Conservation (phyloP, 2,888 invertebrate species). For the Archips xylosteana region DNA sequence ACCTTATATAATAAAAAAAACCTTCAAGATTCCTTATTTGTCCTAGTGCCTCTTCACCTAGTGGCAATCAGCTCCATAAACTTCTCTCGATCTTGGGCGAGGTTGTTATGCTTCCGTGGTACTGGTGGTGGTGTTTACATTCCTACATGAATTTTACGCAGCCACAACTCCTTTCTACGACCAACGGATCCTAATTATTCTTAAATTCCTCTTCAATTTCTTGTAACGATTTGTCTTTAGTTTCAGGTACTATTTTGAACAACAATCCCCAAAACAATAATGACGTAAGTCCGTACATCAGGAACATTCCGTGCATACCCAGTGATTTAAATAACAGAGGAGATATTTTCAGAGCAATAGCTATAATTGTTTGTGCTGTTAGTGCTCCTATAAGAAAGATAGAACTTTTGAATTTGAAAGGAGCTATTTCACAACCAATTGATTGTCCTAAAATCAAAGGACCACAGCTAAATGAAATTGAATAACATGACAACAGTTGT, state of each 20-base stretch:
- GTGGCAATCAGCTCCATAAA: not conserved
- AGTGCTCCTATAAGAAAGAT: too few relatives aligned
- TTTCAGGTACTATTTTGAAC: too few relatives aligned
- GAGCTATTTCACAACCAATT: not conserved
- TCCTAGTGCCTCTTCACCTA: not conserved
- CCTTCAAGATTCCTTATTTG: not conserved
- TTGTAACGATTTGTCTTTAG: too few relatives aligned
- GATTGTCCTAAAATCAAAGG: not conserved
- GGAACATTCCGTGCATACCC: too few relatives aligned
- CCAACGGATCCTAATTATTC: too few relatives aligned
- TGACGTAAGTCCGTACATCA: not conserved
- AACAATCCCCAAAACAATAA: not conserved
- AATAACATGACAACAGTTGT: not conserved
- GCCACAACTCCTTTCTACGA: not conserved
- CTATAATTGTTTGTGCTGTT: too few relatives aligned
- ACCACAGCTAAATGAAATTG: not conserved
- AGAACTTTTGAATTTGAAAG: not conserved
- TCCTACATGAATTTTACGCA: not conserved
- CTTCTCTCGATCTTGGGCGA: not conserved
- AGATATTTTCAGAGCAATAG: too few relatives aligned
- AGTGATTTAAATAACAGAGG: too few relatives aligned
- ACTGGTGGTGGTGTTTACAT: not conserved
- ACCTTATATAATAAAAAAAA: too few relatives aligned
- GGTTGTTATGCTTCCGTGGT: not conserved
- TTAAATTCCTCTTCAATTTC: too few relatives aligned